These are phyloP conservation scores for Lacerta bilineata DNA, from an alignment of 2,797 vertebrate species.

Conservation along the genomic window DNA sequence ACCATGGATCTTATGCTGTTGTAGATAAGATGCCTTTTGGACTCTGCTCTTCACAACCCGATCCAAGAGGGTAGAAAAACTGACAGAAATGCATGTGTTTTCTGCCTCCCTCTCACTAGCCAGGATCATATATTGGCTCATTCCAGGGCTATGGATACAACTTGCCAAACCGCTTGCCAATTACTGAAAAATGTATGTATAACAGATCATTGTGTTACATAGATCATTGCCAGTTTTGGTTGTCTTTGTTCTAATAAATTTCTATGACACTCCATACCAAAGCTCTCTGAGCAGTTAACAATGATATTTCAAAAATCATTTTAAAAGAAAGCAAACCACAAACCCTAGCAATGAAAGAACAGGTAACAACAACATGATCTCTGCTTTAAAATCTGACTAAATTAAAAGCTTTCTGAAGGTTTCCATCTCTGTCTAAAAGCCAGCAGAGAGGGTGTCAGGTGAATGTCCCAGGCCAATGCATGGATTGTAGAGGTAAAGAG, in stretches of 20 bases:
- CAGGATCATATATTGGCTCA: neutral
- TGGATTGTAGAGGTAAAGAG: no score
- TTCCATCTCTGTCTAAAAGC: no score
- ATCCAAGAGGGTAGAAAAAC: neutral
- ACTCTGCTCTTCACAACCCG: neutral
- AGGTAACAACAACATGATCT: no score
- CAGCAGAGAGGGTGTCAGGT: no score
- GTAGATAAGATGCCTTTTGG: neutral
- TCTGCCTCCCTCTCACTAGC: neutral
- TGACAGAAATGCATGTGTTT: neutral
- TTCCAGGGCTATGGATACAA: neutral
- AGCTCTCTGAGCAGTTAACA: no score
- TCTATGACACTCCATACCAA: neutral
- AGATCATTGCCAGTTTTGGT: neutral
- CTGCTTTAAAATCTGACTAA: no score
- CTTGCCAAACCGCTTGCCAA: neutral
- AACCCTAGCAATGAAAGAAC: no score
- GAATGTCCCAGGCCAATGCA: no score
- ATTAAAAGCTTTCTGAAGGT: no score
- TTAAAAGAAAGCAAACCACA: no score
- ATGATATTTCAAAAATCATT: no score
- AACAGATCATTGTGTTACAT: neutral
- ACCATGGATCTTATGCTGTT: neutral
- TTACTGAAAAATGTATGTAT: neutral
- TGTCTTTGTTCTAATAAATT: neutral